Percentiles rank a stretch among this genome's conserved stretches.
phyloP scores from a whole-genome alignment of 2,797 vertebrate species.

The Cyprinella venusta region DNA sequence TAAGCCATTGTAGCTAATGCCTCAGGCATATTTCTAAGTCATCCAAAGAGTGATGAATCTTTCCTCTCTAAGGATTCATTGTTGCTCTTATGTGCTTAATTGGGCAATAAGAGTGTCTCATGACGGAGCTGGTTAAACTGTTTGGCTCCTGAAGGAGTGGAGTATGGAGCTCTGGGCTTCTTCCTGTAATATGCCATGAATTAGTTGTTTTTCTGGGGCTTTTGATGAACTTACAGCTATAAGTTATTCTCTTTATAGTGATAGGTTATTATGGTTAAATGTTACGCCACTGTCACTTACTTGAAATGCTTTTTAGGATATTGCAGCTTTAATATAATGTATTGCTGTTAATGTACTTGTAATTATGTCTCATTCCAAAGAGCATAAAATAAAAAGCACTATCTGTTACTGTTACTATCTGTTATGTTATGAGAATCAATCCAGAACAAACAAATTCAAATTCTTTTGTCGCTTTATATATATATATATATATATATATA shows the following conservation, averaged over 20 bases:
- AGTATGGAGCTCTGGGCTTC: slow-evolving; percentile 21
- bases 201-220: slow-evolving; percentile 12
- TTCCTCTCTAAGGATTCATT: slow-evolving; percentile 40
- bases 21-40: slow-evolving; percentile 42
- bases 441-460: neutral
- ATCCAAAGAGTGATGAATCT: slow-evolving; percentile 40
- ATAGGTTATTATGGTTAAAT: too few relatives aligned
- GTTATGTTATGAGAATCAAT: neutral
- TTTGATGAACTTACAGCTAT: neutral
- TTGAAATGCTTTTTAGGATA: too few relatives aligned
- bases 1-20: slow-evolving; percentile 28
- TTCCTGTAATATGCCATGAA: neutral
- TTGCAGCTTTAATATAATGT: too few relatives aligned
- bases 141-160: slow-evolving; percentile 42
- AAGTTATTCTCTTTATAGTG: too few relatives aligned
- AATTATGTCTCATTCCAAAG: neutral
- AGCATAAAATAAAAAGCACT: neutral
- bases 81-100: slow-evolving; percentile 51
- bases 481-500: neutral
- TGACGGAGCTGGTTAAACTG: slow-evolving; percentile 42
- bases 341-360: too few relatives aligned
- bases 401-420: neutral
- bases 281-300: neutral
- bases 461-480: neutral
- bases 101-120: slow-evolving; percentile 49